These are phyloP conservation scores for Chloroclystis v-ata DNA, from an alignment of 2,888 invertebrate genomes.

Conservation along the genomic window DNA sequence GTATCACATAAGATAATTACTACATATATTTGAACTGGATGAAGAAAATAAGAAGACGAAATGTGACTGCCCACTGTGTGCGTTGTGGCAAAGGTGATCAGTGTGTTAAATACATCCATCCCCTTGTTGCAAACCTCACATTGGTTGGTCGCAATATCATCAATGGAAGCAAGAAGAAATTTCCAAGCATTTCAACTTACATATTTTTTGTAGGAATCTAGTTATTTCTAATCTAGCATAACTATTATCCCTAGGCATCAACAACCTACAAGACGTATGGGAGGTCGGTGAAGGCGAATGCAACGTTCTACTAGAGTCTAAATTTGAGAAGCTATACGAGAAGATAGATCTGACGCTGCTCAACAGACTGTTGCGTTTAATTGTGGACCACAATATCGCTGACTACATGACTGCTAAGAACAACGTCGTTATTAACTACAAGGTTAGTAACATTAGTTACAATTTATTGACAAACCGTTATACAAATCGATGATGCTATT, in stretches of 20 bases:
- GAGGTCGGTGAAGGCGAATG: constrained; percentile 99
- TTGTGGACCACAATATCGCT: constrained; percentile 99
- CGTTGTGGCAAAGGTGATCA: constrained; percentile 82
- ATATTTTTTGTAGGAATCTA: too few relatives aligned
- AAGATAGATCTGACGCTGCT: constrained; percentile 99
- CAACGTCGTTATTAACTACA: constrained; percentile 99
- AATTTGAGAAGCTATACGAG: constrained; percentile 99
- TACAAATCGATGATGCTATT: too few relatives aligned
- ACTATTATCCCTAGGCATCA: constrained; percentile 81
- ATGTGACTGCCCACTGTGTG: constrained; percentile 74
- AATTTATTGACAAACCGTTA: too few relatives aligned
- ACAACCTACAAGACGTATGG: constrained; percentile 99
- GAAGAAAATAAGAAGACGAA: constrained; percentile 25
- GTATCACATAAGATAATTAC: too few relatives aligned
- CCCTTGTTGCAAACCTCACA: constrained; percentile 85
- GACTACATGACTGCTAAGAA: constrained; percentile 99
- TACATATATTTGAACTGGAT: too few relatives aligned
- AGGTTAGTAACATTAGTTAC: constrained; percentile 66
- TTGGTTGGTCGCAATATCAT: constrained; percentile 57
- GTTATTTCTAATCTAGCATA: too few relatives aligned
- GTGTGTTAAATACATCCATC: constrained; percentile 65
- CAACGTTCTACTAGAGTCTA: constrained; percentile 97
- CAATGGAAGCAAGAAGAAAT: constrained; percentile 25
- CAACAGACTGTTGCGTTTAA: constrained; percentile 95
- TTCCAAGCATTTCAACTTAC: too few relatives aligned